These are phyloP conservation scores for Microcebus murinus DNA, from an alignment of 2,113 vertebrate species.

Conservation along the genomic window DNA sequence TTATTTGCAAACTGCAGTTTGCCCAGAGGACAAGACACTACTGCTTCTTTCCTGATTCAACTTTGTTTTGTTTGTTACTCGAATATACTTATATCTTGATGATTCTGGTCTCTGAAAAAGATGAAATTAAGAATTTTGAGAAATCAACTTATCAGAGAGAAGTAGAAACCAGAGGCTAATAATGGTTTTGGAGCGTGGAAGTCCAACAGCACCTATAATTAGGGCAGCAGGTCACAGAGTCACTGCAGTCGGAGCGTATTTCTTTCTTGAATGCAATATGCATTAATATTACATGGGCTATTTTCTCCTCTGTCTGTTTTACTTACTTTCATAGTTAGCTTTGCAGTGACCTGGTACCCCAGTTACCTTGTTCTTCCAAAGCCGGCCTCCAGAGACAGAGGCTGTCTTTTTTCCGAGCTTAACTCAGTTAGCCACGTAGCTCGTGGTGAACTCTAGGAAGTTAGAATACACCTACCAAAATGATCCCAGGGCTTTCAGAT, in stretches of 20 bases:
- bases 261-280: background rate
- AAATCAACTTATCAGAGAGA: background rate
- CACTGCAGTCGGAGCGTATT: rapidly evolving
- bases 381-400: background rate
- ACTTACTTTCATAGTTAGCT: slow-evolving; percentile 27
- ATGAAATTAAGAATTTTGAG: background rate
- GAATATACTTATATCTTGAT: background rate
- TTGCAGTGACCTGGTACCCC: slow-evolving; percentile 35
- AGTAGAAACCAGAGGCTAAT: background rate
- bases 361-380: slow-evolving; percentile 41
- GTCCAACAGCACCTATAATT: rapidly evolving
- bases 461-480: background rate
- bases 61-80: background rate
- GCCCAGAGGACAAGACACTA: no score
- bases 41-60: background rate
- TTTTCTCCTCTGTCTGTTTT: slow-evolving; percentile 52
- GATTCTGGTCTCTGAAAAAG: background rate
- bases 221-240: slow-evolving; percentile 18
- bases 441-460: background rate
- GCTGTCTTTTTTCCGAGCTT: background rate
- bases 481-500: background rate
- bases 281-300: slow-evolving; percentile 42
- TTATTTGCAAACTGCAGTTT: background rate
- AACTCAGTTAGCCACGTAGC: background rate
- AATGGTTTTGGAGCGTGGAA: background rate